Conservation (phyloP, 1,140 invertebrate genomes). For the Drosophila pachea region DNA sequence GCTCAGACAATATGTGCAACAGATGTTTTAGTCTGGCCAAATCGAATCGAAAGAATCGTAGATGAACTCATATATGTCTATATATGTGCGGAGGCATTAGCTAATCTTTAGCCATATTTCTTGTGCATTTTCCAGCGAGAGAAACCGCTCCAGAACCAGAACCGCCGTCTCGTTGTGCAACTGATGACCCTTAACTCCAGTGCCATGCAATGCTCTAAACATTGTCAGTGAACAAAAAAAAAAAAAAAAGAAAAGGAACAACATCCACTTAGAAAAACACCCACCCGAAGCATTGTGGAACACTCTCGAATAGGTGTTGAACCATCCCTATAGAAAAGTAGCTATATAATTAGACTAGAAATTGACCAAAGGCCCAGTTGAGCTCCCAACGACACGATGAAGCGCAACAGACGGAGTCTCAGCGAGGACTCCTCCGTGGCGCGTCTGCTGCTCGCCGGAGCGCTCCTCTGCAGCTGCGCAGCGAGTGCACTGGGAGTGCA, state of each 20-base stretch:
- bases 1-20: conserved; percentile 59
- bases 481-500: conserved; percentile 25
- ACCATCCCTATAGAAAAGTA: background rate
- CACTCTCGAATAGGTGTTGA: conserved; percentile 19
- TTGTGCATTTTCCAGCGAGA: conserved; percentile 55
- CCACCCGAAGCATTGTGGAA: conserved; percentile 18
- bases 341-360: conserved; percentile 27
- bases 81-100: conserved; percentile 31
- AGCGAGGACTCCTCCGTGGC: conserved; percentile 50
- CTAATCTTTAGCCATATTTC: conserved; percentile 8
- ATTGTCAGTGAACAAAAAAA: conserved; percentile 14
- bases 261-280: background rate
- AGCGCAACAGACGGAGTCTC: conserved; percentile 68
- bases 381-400: conserved; percentile 43
- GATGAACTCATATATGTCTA: background rate
- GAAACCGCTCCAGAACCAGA: conserved; percentile 58
- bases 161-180: conserved; percentile 20
- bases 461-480: conserved; percentile 49
- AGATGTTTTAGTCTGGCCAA: conserved; percentile 45
- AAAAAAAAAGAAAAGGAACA: background rate
- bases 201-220: conserved; percentile 56
- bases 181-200: conserved; percentile 19
- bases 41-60: conserved; percentile 8
- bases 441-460: conserved; percentile 49
- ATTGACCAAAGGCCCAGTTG: conserved; percentile 21